These are phyloP conservation scores for Dromas ardeola DNA, from an alignment of 2,113 vertebrate genomes.

Conservation along the genomic window DNA sequence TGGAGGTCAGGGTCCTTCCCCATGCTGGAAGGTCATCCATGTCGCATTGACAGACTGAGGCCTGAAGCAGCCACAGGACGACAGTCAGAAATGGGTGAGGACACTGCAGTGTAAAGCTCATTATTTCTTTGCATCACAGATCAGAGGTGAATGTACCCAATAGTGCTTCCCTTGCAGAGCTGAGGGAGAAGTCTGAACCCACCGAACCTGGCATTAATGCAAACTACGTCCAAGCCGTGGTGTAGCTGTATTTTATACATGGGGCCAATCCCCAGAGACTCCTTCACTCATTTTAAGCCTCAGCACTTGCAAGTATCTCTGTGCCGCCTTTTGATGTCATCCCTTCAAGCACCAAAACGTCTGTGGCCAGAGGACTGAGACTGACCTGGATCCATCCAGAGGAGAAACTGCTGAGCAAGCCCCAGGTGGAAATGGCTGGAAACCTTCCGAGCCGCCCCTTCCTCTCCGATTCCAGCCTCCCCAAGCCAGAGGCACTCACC, in stretches of 20 bases:
- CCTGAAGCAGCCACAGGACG: background rate
- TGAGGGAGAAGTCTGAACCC: background rate
- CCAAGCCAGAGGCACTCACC: background rate
- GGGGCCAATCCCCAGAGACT: background rate
- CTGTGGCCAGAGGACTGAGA: background rate
- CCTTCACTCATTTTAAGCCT: background rate
- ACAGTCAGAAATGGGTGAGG: background rate
- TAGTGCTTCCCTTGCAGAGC: background rate
- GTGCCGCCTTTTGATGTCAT: background rate
- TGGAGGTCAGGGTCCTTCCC: background rate
- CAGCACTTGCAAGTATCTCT: background rate
- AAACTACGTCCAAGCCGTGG: background rate
- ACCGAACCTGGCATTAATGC: no score
- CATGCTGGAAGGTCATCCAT: background rate
- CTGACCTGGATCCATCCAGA: background rate
- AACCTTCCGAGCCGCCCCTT: background rate
- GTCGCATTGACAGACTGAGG: background rate
- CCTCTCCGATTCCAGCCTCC: fast-evolving
- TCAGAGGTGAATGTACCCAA: no score
- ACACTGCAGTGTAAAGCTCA: background rate
- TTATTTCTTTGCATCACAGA: background rate
- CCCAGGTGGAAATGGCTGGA: background rate
- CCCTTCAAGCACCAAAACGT: background rate
- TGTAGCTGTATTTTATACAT: background rate
- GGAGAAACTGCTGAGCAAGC: background rate